Evolutionary conservation across 2,113 vertebrate species (phyloP).

Genomic region (Ceyx melanurus): DNA sequence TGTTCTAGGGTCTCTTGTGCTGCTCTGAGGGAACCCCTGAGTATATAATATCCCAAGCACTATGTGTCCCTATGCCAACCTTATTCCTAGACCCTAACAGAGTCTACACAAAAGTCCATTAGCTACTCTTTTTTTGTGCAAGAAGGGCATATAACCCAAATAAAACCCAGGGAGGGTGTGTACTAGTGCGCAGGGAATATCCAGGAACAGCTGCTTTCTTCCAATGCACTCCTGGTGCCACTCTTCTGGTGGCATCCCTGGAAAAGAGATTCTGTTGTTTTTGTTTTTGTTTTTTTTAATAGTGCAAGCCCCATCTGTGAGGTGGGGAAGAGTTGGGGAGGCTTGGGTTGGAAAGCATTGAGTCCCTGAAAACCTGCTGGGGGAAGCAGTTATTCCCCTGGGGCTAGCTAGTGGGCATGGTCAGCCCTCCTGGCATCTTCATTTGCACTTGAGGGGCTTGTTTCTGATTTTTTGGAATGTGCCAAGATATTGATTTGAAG

Average conservation of each 20-base stretch:
- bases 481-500: neutral
- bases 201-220: neutral
- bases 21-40: neutral
- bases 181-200: neutral
- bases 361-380: neutral
- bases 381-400: neutral
- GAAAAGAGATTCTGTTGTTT: neutral
- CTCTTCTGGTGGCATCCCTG: neutral
- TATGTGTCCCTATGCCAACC: neutral
- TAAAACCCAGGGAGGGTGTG: rapidly evolving
- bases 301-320: neutral
- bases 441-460: neutral
- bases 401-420: rapidly evolving
- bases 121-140: neutral
- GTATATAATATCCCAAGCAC: neutral
- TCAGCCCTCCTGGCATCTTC: neutral
- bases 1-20: neutral
- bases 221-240: neutral
- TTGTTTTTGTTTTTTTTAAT: neutral
- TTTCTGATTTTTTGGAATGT: neutral
- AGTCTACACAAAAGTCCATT: neutral
- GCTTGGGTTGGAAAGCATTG: neutral
- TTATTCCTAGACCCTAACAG: neutral
- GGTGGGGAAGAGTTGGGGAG: neutral
- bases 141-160: neutral